Evolutionary conservation across 1,140 invertebrate genomes (phyloP).

Genomic region (Drosophila burlai): DNA sequence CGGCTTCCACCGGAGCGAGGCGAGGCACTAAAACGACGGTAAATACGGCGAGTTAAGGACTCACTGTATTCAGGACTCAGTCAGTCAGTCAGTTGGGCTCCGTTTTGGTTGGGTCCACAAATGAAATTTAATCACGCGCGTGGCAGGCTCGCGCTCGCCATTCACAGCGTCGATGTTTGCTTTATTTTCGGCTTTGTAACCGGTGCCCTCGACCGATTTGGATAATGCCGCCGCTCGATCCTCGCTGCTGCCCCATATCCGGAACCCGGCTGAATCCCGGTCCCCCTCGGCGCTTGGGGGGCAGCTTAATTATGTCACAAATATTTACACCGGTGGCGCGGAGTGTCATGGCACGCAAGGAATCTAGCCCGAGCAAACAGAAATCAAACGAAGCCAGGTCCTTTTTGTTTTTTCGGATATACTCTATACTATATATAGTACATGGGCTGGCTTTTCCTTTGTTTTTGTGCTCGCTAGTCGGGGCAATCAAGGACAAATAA

Average conservation of each 20-base stretch:
- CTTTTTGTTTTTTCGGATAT: conserved; percentile 18
- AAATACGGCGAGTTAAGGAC: conserved; percentile 57
- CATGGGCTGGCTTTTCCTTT: neutral
- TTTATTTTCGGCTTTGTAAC: conserved; percentile 75
- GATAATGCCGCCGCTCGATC: conserved; percentile 46
- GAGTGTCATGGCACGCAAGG: conserved; percentile 72
- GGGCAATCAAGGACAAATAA: conserved; percentile 77
- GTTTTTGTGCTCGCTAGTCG: conserved; percentile 18
- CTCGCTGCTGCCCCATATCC: neutral
- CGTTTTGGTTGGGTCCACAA: conserved; percentile 67
- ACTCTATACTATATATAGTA: conserved; percentile 2
- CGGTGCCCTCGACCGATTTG: conserved; percentile 65
- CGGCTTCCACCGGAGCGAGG: conserved; percentile 31
- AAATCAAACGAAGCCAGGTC: conserved; percentile 70
- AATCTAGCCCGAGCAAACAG: conserved; percentile 64
- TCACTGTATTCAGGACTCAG: conserved; percentile 25
- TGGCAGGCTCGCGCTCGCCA: conserved; percentile 49
- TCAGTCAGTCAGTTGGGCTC: conserved; percentile 37
- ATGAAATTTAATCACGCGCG: conserved; percentile 82
- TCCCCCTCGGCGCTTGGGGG: conserved; percentile 32
- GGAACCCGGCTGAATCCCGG: conserved; percentile 1
- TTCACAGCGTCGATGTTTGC: conserved; percentile 63
- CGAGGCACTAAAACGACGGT: conserved; percentile 65
- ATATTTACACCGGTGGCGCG: conserved; percentile 77
- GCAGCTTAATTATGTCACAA: conserved; percentile 81